Evolutionary conservation across 2,113 vertebrate species (phyloP).

Genomic region (Chrysochloris asiatica): DNA sequence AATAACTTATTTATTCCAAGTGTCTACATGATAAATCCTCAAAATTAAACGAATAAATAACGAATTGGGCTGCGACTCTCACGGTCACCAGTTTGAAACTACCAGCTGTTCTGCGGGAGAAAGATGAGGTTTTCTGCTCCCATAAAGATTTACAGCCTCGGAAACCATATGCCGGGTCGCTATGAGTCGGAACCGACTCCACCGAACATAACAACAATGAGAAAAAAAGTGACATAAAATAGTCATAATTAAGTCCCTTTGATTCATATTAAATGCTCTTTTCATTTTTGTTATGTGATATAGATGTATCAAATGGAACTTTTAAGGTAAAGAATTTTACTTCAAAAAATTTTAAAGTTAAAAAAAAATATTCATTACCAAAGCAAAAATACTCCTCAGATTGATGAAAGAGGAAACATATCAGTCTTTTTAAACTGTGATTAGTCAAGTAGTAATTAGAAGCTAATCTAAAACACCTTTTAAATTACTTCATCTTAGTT

Average conservation of each 20-base stretch:
- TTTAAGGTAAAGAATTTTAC: background rate
- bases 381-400: background rate
- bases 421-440: background rate
- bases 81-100: no score
- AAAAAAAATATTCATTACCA: background rate
- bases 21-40: background rate
- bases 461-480: background rate
- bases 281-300: background rate
- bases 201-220: no score
- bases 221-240: background rate
- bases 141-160: no score
- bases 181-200: no score
- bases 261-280: background rate
- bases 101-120: no score
- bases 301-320: background rate
- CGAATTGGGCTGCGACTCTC: no score
- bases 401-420: background rate
- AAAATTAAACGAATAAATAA: background rate
- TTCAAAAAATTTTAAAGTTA: background rate
- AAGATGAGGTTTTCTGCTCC: no score
- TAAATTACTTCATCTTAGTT: background rate
- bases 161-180: no score
- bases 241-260: background rate
- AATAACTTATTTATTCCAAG: background rate
- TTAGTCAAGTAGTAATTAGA: background rate